Base-by-base conservation (phyloP, 2,113 vertebrate genomes). In the Euleptes europaea region DNA sequence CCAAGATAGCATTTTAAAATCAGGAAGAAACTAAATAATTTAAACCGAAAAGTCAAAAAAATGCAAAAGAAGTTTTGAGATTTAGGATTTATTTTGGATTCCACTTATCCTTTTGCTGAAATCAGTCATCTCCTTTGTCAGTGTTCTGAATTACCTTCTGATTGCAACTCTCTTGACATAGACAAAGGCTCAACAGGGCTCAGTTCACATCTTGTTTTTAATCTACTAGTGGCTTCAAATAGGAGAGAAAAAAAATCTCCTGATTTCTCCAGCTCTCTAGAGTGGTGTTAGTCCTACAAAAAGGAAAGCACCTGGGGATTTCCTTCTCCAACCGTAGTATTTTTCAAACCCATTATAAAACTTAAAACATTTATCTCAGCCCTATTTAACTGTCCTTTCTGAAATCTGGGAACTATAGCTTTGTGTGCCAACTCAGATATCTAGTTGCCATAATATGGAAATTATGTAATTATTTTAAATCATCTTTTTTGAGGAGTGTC, bases 201-300 rank as follows among this genome's bases (percentile, higher is more conserved):
- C 19, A 78, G 86, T 89, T 82, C 82, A 92, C n/a, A 35, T 90
- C 88, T 90, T 93, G 90, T 44, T 40, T 35, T 42, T 0, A 42
- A 33, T 88, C 87, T 63, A 89, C 88, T 85, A 84, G 85, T 89
- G 84, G 87, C 81, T 23, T 93, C 51, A 80, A 42, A 91, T 80
- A 94, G 93, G 51, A 94, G 88, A 90, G 91, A 75, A 40, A 92
- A 92, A 92, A 49, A 82, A 91, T 89, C 89, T 94, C 91, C 93
- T 91, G 92, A 93, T 86, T 78, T 93, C 31, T 70, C 38, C 71
- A 94, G 77, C 11, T 85, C 75, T 88, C 49, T 82, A 88, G 78
- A 91, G 86, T 85, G 90, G 93, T 1, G 85, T 66, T 94, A 93
- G 71, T 4, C 14, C 1, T 86, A 71, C 49, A 82, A 88, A 54